Evolutionary conservation across 2,888 invertebrate species (phyloP).

Genomic region (Archips crataeganus): DNA sequence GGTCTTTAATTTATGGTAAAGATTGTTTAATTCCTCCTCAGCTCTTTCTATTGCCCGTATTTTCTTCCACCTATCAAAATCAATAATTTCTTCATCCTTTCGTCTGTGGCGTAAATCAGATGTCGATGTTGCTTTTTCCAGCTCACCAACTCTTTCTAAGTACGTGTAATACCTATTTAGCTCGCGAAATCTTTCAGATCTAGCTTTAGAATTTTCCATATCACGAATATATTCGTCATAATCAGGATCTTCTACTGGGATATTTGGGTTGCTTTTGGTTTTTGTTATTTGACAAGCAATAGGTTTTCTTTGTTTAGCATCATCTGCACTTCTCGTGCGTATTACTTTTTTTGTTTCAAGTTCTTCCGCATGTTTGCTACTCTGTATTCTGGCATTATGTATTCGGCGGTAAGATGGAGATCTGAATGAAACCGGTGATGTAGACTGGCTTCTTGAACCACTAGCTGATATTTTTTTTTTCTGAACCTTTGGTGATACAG

Average conservation of each 20-base stretch:
- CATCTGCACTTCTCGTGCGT: constrained; percentile 89
- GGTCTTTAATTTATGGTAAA: constrained; percentile 91
- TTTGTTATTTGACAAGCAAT: constrained; percentile 52
- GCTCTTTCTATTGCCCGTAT: constrained; percentile 92
- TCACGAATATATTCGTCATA: constrained; percentile 89
- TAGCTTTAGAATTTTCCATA: constrained; percentile 87
- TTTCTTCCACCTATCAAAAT: constrained; percentile 95
- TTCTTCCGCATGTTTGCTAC: constrained; percentile 65
- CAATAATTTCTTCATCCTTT: constrained; percentile 92
- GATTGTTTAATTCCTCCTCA: constrained; percentile 91
- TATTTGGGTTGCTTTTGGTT: constrained; percentile 73
- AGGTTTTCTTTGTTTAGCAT: constrained; percentile 76
- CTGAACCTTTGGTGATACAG: constrained; percentile 71
- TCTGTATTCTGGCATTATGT: constrained; percentile 78
- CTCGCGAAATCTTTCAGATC: constrained; percentile 93
- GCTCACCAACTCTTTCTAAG: constrained; percentile 92
- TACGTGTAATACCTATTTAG: constrained; percentile 94
- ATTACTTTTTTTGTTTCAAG: constrained; percentile 72
- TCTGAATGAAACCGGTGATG: constrained; percentile 86
- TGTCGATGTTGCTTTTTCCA: constrained; percentile 91
- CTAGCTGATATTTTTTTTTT: constrained; percentile 52
- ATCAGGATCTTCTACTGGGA: constrained; percentile 83
- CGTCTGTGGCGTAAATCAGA: constrained; percentile 89
- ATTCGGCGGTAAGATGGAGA: constrained; percentile 89
- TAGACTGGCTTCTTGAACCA: constrained; percentile 73